Evolutionary conservation across 1,140 invertebrate species (phyloP).

Genomic region (Rhysida immarginata): DNA sequence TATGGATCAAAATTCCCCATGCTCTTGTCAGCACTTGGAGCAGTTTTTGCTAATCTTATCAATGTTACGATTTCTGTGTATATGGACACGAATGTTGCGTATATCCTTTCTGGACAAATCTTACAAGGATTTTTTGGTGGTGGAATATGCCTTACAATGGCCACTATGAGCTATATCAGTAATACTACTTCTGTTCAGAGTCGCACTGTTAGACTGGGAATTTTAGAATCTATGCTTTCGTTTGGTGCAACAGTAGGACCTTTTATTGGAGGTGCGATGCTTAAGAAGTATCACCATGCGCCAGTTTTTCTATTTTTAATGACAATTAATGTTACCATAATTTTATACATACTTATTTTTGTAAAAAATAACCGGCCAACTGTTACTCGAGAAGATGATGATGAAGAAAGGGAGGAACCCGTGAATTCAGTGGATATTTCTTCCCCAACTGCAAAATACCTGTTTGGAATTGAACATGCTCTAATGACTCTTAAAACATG

Average conservation of each 20-base stretch:
- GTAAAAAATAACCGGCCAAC: constrained; percentile 16
- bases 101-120: constrained; percentile 28
- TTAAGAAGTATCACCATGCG: constrained; percentile 24
- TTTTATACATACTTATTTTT: constrained; percentile 28
- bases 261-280: constrained; percentile 28
- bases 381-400: neutral
- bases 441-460: neutral
- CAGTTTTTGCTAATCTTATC: constrained; percentile 24
- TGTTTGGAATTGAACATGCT: constrained; percentile 21
- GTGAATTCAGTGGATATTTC: neutral
- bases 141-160: constrained; percentile 30
- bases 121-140: constrained; percentile 33
- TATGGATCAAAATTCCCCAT: constrained; percentile 32
- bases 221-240: constrained; percentile 35
- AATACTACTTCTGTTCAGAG: constrained; percentile 23
- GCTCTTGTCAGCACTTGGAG: constrained; percentile 31
- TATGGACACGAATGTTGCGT: constrained; percentile 21
- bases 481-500: constrained; percentile 24
- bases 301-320: constrained; percentile 26
- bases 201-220: constrained; percentile 30
- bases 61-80: constrained; percentile 30
- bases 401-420: no score
- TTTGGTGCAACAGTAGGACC: constrained; percentile 32
- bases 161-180: constrained; percentile 33
- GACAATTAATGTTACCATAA: constrained; percentile 20